Conservation (phyloP, 2,888 invertebrate species). For the Tipula unca region DNA sequence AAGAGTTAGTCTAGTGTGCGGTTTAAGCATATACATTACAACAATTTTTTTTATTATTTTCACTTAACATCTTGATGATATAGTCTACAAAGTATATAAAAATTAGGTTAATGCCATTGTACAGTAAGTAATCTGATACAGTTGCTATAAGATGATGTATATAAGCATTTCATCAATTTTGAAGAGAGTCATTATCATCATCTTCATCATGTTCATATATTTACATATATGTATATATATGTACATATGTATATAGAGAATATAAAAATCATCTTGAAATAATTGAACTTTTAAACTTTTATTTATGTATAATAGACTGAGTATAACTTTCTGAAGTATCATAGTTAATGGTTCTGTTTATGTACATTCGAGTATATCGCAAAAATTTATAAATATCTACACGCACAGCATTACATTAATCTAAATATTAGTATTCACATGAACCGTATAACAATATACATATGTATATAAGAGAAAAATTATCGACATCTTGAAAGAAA, state of each 20-base stretch:
- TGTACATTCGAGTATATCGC: not conserved
- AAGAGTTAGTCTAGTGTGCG: not conserved
- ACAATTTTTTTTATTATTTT: not conserved
- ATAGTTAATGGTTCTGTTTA: not conserved
- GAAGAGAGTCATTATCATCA: not conserved
- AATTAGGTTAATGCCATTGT: not conserved
- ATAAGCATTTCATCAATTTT: not conserved
- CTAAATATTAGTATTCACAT: not conserved
- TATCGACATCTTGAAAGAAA: not conserved
- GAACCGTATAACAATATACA: not conserved
- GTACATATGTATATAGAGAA: not conserved
- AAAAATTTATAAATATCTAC: not conserved
- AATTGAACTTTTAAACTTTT: not conserved
- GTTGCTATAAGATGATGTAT: not conserved
- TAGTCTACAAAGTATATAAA: not conserved
- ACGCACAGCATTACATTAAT: not conserved
- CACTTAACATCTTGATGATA: not conserved
- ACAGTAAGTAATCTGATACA: not conserved
- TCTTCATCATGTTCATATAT: not conserved
- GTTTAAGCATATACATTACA: not conserved
- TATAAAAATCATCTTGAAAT: not conserved
- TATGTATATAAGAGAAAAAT: not conserved
- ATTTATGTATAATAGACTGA: not conserved
- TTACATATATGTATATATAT: no score
- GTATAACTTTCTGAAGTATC: not conserved